phyloP scores from a whole-genome alignment of 1,140 invertebrate genomes.

The Drosophila erecta region DNA sequence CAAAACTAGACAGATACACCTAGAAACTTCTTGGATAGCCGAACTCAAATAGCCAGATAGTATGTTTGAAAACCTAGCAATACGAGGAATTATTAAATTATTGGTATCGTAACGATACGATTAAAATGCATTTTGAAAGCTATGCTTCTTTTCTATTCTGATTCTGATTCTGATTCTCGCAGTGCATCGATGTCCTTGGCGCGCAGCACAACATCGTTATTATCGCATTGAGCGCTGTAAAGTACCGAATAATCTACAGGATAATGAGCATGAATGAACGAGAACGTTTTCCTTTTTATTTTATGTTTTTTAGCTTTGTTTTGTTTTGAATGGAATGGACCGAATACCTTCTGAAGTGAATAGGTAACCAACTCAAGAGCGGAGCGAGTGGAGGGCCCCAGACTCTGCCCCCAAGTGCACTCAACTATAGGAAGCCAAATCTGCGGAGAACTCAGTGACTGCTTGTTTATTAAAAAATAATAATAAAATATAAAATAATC shows the following conservation, averaged over 20 bases:
- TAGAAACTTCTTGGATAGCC: not conserved
- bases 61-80: not conserved
- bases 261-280: constrained; percentile 78
- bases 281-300: constrained; percentile 50
- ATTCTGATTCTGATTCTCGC: too few relatives aligned
- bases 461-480: constrained; percentile 41
- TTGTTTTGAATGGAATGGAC: constrained; percentile 42
- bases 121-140: too few relatives aligned
- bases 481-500: constrained; percentile 21
- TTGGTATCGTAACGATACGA: too few relatives aligned
- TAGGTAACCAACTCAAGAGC: constrained; percentile 3
- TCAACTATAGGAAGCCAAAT: constrained; percentile 56
- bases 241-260: constrained; percentile 80
- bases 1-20: constrained; percentile 26
- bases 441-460: constrained; percentile 53
- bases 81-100: not conserved
- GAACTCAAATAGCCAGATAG: not conserved
- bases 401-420: constrained; percentile 51
- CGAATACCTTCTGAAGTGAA: constrained; percentile 14
- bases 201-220: constrained; percentile 65
- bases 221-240: constrained; percentile 76
- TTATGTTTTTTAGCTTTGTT: constrained; percentile 28
- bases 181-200: constrained; percentile 56
- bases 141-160: too few relatives aligned
- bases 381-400: not conserved